Base-by-base conservation (phyloP, 2,113 vertebrate species). In the Chloropsis hardwickii region DNA sequence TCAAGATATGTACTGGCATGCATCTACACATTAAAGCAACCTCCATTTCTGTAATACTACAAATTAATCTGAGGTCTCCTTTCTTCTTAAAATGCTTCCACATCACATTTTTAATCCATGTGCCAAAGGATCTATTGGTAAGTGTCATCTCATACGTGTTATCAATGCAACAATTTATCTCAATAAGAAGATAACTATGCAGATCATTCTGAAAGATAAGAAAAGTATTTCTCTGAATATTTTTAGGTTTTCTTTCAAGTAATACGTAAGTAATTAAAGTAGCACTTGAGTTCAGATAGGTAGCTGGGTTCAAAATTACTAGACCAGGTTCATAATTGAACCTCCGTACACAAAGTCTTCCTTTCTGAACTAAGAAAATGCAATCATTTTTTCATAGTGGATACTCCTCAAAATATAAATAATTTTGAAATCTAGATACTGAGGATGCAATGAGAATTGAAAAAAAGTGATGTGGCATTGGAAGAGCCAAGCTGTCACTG, bases 131-230 rank as follows among this genome's bases (percentile, higher is more conserved):
- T 90, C 85, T 77, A 83, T 83, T 88, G 93, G 48, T 90, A 92
- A 94, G 64, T 94, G 81, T 82, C 39, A 83, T 66, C 71, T 94
- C 78, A 90, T 47, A 66, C 12, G 73, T 44, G 35, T 53, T 79
- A 94, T 54, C 86, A 94, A 51, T 66, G 79, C 45, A 88, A 71
- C 28, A 77, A 54, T 69, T 82, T 70, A 83, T 37, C 74, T 93
- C 76, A 80, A 27, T 91, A 91, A 88, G 74, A 89, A 91, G 71
- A 81, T 2, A 89, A 48, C 16, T 94, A 93, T 71, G 92, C 47
- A 95, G 92, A 96, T 96, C 4, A 40, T 70, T 80, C 71, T 44
- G 58, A 86, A 90, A 93, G 94, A 96, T 93, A 95, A 91, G 74
- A 77, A 73, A 96, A 86, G 20, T 78, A 95, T 92, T 97, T 88